phyloP scores from a whole-genome alignment of 2,888 invertebrate genomes.

The Mallateleia sp. region DNA sequence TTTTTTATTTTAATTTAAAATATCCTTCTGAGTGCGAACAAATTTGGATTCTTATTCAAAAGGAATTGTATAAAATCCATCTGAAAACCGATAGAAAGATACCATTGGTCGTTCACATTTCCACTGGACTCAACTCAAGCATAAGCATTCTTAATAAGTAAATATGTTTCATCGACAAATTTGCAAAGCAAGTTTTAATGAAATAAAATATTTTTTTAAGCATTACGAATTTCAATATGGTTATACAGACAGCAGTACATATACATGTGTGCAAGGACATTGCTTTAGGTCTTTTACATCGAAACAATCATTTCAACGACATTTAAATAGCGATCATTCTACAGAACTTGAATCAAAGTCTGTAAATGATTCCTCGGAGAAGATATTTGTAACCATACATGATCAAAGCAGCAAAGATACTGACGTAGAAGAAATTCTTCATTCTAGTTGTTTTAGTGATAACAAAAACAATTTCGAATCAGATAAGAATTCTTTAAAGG shows the following conservation, averaged over 20 bases:
- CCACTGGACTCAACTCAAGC: too few species aligned
- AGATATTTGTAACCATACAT: background rate
- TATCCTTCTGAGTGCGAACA: constrained; percentile 30
- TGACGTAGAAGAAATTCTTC: background rate
- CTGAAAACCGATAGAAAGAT: too few species aligned
- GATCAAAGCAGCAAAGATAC: background rate
- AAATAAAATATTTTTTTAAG: background rate
- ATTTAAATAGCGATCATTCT: background rate
- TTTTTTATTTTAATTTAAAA: too few species aligned
- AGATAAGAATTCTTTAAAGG: background rate
- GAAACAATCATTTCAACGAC: constrained; percentile 6
- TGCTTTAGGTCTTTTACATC: constrained; percentile 4
- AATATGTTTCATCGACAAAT: background rate
- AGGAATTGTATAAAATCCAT: constrained; percentile 24
- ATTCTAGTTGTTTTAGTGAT: background rate
- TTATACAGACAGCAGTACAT: constrained; percentile 1
- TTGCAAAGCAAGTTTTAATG: background rate
- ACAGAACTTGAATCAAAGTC: background rate
- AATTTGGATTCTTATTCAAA: constrained; percentile 33
- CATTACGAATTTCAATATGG: constrained; percentile 18
- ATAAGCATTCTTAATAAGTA: too few species aligned
- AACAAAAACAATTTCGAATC: background rate
- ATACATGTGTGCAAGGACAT: constrained; percentile 21
- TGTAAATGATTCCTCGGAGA: background rate
- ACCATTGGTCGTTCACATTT: too few species aligned